These are phyloP conservation scores for Tiphia femorata DNA, from an alignment of 2,888 invertebrate species.

Conservation along the genomic window DNA sequence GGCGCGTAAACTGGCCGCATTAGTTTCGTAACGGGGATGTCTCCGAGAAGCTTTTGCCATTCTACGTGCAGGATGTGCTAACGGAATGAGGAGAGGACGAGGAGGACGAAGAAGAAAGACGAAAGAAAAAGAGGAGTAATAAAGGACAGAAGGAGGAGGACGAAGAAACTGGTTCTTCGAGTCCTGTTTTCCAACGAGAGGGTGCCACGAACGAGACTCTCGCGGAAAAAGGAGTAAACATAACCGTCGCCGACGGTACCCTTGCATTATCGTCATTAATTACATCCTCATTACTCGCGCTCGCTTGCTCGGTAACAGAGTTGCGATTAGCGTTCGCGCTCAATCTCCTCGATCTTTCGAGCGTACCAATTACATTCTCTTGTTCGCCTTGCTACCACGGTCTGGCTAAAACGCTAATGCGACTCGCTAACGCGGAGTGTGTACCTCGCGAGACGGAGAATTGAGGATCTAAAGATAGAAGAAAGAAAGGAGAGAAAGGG, in stretches of 20 bases:
- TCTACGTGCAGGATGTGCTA: slow-evolving; percentile 23
- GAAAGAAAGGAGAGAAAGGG: background rate
- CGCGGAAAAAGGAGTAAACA: slow-evolving; percentile 27
- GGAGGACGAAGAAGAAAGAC: background rate
- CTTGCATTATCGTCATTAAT: slow-evolving; percentile 48
- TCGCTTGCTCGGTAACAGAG: slow-evolving; percentile 35
- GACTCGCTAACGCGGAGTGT: background rate
- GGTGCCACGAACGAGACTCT: slow-evolving; percentile 9
- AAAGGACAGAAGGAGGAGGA: background rate
- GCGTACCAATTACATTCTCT: too few relatives aligned
- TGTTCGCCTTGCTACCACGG: too few relatives aligned
- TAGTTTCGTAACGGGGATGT: slow-evolving; percentile 25
- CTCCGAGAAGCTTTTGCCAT: background rate
- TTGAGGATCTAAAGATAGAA: background rate
- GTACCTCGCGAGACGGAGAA: background rate
- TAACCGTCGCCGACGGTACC: slow-evolving; percentile 22
- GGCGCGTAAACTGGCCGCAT: slow-evolving; percentile 40
- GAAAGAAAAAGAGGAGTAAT: background rate
- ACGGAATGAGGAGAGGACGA: slow-evolving; percentile 37
- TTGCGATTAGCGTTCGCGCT: slow-evolving; percentile 23
- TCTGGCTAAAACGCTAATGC: too few relatives aligned
- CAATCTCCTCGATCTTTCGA: background rate
- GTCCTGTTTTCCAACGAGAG: slow-evolving; percentile 40
- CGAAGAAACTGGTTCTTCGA: too few relatives aligned
- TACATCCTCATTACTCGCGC: slow-evolving; percentile 43